Percentiles rank a stretch among this genome's conserved stretches.
Evolutionary conservation across 2,888 invertebrate species (phyloP).

Genomic region (Teleogryllus oceanicus): DNA sequence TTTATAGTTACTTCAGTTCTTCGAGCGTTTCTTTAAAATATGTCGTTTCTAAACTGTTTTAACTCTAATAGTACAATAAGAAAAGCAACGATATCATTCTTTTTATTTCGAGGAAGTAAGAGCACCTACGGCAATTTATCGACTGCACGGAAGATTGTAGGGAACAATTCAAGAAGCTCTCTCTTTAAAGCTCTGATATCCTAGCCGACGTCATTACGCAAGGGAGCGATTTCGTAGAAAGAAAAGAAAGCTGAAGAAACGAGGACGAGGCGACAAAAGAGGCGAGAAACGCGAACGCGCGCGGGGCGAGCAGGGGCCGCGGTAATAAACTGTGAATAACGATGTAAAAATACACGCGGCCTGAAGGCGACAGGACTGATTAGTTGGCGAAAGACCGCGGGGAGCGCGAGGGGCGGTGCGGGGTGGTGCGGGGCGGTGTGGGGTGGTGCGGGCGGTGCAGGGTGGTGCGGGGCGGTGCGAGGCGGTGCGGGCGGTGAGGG

Average conservation of each 20-base stretch:
- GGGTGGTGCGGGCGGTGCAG: too few relatives aligned
- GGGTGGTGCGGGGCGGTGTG: too few relatives aligned
- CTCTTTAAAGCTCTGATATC: background rate
- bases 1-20: too few relatives aligned
- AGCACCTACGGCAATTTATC: too few relatives aligned
- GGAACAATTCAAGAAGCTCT: background rate
- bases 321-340: constrained; percentile 18
- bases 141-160: too few relatives aligned
- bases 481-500: too few relatives aligned
- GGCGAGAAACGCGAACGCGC: background rate
- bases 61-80: too few relatives aligned
- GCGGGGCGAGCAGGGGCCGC: background rate
- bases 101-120: too few relatives aligned
- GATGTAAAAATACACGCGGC: constrained; percentile 12
- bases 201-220: background rate
- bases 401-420: background rate
- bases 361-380: constrained; percentile 9
- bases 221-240: background rate
- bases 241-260: background rate
- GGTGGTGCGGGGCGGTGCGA: too few relatives aligned
- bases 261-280: background rate
- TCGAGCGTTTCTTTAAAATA: too few relatives aligned
- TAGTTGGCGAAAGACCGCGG: background rate
- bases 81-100: too few relatives aligned
- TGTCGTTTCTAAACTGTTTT: too few relatives aligned